Evolutionary conservation across 2,797 vertebrate species (phyloP), one percentile per base, ranked within the genome.

Genomic region (Lindbergichthys nudifrons): DNA sequence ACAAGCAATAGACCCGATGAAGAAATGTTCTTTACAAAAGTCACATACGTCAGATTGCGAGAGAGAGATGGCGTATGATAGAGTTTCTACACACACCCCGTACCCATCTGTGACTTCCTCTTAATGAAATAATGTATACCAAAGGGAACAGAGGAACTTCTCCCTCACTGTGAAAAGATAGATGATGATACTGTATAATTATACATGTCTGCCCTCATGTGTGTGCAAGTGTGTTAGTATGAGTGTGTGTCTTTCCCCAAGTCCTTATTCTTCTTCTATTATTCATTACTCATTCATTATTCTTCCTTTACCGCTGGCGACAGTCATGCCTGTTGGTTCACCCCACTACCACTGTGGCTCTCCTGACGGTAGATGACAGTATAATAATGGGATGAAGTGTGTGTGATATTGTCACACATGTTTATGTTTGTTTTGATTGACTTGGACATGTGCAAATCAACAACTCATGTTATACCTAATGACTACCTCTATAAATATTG

Each of bases 241-340:
- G 39, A 54, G 62, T 30, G 54, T 75, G 67, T 68, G 32, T 66
- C 46, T 69, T 42, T 15, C 59, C 51, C 26, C 23, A 10, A 81
- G 81, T 80, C 76, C 85, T 89, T 87, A 90, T 88, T 84, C 77
- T 73, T 88, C 77, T 73, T 88, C 58, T 75, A 81, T 88, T 83
- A 88, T 87, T 90, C 79, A 88, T 88, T 70, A 75, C 39, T 67
- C 70, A 65, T 85, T 85, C 77, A 77, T 90, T 83, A 84, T 79
- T 83, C 76, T 86, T 59, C 30, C 62, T 71, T 48, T 58, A 66
- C 75, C 39, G 10, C 68, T 69, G 74, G 67, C 69, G 87, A 64
- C 67, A 78, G 73, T 82, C 47, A 67, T 59, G 73, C 75, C 72
- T 79, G 81, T 59, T 77, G 75, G 65, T 81, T 87, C 51, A 66